Conservation (phyloP, 1,140 invertebrate species). For the Euglossa dilemma region DNA sequence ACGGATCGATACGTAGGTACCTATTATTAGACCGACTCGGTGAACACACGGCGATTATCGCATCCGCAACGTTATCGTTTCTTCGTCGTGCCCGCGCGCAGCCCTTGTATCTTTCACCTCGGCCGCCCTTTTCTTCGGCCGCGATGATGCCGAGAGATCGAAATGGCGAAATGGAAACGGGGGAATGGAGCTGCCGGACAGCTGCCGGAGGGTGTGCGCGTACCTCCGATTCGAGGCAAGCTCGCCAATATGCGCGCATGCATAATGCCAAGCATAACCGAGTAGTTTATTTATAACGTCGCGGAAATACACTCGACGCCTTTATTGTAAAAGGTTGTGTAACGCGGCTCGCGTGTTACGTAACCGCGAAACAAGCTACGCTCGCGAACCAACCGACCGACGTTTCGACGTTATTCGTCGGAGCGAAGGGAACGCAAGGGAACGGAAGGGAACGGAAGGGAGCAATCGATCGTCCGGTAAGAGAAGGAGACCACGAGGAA, state of each 20-base stretch:
- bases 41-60: conserved; percentile 52
- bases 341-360: conserved; percentile 67
- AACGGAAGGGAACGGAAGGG: background rate
- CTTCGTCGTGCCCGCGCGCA: background rate
- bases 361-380: conserved; percentile 57
- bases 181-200: too few species aligned
- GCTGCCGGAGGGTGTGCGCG: background rate
- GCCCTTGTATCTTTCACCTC: too few species aligned
- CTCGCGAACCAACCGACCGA: background rate
- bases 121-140: too few species aligned
- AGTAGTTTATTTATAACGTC: conserved; percentile 79
- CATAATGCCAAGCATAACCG: conserved; percentile 77
- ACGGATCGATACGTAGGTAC: conserved; percentile 55
- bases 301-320: conserved; percentile 74
- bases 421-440: background rate
- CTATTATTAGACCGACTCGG: conserved; percentile 62
- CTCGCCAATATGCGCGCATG: conserved; percentile 71
- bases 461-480: background rate
- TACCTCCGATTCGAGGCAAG: conserved; percentile 55
- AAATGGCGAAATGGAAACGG: too few species aligned
- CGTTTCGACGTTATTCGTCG: background rate
- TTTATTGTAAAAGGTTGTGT: conserved; percentile 78
- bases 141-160: too few species aligned
- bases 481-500: background rate
- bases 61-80: conserved; percentile 50